Base-by-base conservation (phyloP, 64 coral and sea anemone species). In the Montipora efflorescens region DNA sequence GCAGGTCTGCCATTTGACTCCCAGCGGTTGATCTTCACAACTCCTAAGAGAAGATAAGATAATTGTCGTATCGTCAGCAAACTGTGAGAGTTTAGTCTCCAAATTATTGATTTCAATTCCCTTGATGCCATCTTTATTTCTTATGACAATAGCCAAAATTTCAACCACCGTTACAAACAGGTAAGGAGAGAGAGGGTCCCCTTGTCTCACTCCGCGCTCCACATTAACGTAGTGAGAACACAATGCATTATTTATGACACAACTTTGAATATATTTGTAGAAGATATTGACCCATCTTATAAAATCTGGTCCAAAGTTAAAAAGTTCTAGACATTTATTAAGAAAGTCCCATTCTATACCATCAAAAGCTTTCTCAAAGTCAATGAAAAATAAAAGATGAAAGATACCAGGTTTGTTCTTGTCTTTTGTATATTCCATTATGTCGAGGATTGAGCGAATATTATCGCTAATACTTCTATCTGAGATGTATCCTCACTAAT, bases 141-240 rank as follows among this genome's bases (percentile, higher is more conserved):
- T 5, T 23, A 22, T 55, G 51, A 46, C 78, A 52, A 53, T 47
- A 12, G 5, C 49, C 12, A 82, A 82, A 82, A 62, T 72, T 82
- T 82, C 50, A 57, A 82, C 59, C 59, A 50, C 79, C 10, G 47
- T 61, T 23, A 82, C 59, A 82, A 59, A 82, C n/a, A 85, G 57
- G 66, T 61, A 84, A 19, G 57, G 58, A 47, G 57, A 61, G 8
- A 85, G 75, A 9, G 75, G 75, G 14, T 84, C 81, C 5, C 81
- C 81, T 20, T 68, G 82, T 45, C 28, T 85, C 12, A 85, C 82
- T 85, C 82, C 58, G 18, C 28, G 36, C 36, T 49, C 23, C 19
- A 68, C 7, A 16, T 57, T 22, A 58, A 59, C 0, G 25, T 25
- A 59, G 79, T 20, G 36, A 2, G 52, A 59, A 20, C 79, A 82